Conservation (phyloP, 2,888 invertebrate species). For the Dynastes tityus region DNA sequence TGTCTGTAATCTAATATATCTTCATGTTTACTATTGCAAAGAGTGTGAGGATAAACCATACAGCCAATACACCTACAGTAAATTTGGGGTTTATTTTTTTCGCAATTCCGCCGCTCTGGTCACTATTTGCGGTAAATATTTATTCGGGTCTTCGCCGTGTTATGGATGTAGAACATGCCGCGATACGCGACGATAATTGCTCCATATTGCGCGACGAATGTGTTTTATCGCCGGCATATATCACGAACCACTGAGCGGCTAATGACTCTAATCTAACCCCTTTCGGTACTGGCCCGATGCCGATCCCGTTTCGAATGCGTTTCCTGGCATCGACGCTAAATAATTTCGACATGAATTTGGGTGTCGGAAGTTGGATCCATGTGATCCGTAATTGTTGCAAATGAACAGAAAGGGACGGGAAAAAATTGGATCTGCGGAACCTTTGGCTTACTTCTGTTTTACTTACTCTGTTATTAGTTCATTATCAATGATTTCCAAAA, state of each 20-base stretch:
- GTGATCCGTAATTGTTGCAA: too few relatives aligned
- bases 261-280: constrained; percentile 49
- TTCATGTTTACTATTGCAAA: too few relatives aligned
- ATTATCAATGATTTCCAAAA: too few relatives aligned
- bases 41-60: too few relatives aligned
- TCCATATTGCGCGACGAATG: constrained; percentile 54
- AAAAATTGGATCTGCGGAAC: too few relatives aligned
- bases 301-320: constrained; percentile 6
- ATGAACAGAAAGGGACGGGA: too few relatives aligned
- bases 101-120: neutral
- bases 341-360: constrained; percentile 49
- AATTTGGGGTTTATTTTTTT: constrained; percentile 17
- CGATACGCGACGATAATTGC: constrained; percentile 55
- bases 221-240: constrained; percentile 56
- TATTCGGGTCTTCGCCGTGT: constrained; percentile 24
- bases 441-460: too few relatives aligned
- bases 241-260: constrained; percentile 53
- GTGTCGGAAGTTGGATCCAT: neutral
- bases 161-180: constrained; percentile 13
- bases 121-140: constrained; percentile 38
- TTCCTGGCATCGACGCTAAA: constrained; percentile 50
- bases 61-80: too few relatives aligned
- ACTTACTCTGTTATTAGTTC: too few relatives aligned
- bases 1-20: too few relatives aligned
- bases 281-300: neutral